Conservation (phyloP, 1,140 invertebrate genomes). For the Eueides isabella region DNA sequence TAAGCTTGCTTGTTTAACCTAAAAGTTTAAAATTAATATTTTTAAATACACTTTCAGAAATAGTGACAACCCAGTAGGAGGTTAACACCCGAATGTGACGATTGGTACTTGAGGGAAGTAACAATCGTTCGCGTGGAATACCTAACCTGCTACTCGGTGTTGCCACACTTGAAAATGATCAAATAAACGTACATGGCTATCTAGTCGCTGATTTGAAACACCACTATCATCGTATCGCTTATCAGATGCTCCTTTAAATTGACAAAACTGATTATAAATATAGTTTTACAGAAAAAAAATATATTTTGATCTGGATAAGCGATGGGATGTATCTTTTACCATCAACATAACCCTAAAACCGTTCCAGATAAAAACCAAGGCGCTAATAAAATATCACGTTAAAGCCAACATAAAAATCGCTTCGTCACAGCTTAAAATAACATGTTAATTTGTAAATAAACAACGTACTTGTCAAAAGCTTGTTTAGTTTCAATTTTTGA, state of each 20-base stretch:
- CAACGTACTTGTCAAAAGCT: constrained; percentile 30
- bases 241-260: constrained; percentile 48
- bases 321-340: constrained; percentile 70
- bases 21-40: constrained; percentile 33
- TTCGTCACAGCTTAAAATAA: constrained; percentile 48
- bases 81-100: constrained; percentile 61
- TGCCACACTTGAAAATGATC: constrained; percentile 68
- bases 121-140: constrained; percentile 63
- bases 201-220: constrained; percentile 79
- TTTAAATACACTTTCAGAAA: constrained; percentile 49
- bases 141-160: constrained; percentile 67
- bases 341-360: constrained; percentile 40
- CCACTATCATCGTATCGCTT: constrained; percentile 77
- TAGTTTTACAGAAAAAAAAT: constrained; percentile 18
- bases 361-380: constrained; percentile 75
- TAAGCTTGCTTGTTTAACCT: constrained; percentile 31
- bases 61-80: constrained; percentile 78
- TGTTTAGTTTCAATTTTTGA: constrained; percentile 37
- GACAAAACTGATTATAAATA: background rate
- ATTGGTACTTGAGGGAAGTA: constrained; percentile 68
- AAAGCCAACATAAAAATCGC: constrained; percentile 53
- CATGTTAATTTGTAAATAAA: constrained; percentile 41
- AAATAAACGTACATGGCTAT: constrained; percentile 72
- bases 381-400: constrained; percentile 59
- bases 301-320: constrained; percentile 54